Conservation (phyloP, 2,888 invertebrate genomes). For the Adelognathus sp. region DNA sequence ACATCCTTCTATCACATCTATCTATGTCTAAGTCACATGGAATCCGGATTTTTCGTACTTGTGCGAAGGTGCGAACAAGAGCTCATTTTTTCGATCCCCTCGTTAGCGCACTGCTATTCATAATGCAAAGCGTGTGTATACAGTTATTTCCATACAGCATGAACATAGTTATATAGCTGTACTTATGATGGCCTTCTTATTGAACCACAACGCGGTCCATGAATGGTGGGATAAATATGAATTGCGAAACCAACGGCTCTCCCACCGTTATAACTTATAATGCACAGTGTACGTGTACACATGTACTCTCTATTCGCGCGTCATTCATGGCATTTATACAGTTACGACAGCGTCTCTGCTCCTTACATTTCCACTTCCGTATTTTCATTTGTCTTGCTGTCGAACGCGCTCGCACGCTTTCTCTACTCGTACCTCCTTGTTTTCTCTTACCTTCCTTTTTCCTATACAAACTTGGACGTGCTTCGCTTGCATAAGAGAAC, state of each 20-base stretch:
- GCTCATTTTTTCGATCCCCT: constrained; percentile 49
- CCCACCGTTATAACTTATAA: constrained; percentile 22
- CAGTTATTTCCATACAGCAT: no score
- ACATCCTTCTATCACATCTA: no score
- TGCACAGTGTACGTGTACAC: constrained; percentile 34
- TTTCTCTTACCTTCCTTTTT: constrained; percentile 48
- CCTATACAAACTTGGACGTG: constrained; percentile 55
- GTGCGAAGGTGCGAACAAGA: constrained; percentile 23
- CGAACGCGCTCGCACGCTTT: constrained; percentile 61
- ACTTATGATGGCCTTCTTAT: neutral
- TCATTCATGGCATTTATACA: constrained; percentile 58
- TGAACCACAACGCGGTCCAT: constrained; percentile 17
- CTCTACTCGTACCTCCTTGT: constrained; percentile 47
- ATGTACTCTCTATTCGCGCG: constrained; percentile 37
- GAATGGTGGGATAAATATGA: constrained; percentile 41
- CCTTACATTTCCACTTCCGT: constrained; percentile 70
- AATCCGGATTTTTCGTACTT: no score
- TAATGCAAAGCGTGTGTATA: neutral
- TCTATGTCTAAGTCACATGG: no score
- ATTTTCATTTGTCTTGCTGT: constrained; percentile 55
- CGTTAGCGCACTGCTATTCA: constrained; percentile 7
- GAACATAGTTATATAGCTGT: no score
- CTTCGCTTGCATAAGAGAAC: constrained; percentile 50
- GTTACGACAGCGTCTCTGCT: constrained; percentile 59
- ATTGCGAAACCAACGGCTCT: constrained; percentile 7